Base-by-base conservation (phyloP, 2,888 invertebrate species). In the Caenorhabditis sp. region DNA sequence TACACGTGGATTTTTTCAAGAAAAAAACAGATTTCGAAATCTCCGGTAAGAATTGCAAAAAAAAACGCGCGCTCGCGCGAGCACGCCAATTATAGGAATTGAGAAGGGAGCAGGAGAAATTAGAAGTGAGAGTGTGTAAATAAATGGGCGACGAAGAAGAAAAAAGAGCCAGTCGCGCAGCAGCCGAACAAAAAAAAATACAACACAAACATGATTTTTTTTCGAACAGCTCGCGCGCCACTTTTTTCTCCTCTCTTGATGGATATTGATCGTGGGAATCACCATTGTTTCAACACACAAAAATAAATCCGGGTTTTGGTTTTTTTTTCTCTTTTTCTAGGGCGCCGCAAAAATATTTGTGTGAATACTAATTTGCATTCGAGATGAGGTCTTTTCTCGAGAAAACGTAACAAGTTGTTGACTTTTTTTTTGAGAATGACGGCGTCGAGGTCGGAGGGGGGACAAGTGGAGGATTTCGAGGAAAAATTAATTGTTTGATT, bases 41-140 rank as follows among this genome's bases (percentile, higher is more conserved):
- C 27, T 59, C 61, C 14, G 23, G 17, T 54, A 51, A 62, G 21
- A 62, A 21, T n/a, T n/a, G 21, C 36, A 19, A 37, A 17, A 37
- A 58, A 21, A 21, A 37, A 58, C 19, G 17, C 8, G 58, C 19
- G 36, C 24, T 14, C 36, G 31, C 31, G 31, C 31, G 31, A 31
- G n/a, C n/a, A n/a, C n/a, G 17, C 21, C 14, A 59, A 37, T 24
- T 26, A 59, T 23, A 59, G 59, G 27, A 24, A 58, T 12, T 12
- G 27, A 58, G 58, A 62, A 27, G 14, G 19, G 62, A 14, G 24
- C 19, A 24, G 36, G 31, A 51, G 53, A 62, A 17, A 60, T n/a
- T 55, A 53, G 54, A 12, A 27, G 61, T 58, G 27, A 31, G 14
- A 50, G 50, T 55, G 23, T 31, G 21, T 19, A 26, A 55, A n/a